These are phyloP conservation scores for Amphipyra tragopoginis DNA, from an alignment of 2,888 invertebrate species.

Conservation along the genomic window DNA sequence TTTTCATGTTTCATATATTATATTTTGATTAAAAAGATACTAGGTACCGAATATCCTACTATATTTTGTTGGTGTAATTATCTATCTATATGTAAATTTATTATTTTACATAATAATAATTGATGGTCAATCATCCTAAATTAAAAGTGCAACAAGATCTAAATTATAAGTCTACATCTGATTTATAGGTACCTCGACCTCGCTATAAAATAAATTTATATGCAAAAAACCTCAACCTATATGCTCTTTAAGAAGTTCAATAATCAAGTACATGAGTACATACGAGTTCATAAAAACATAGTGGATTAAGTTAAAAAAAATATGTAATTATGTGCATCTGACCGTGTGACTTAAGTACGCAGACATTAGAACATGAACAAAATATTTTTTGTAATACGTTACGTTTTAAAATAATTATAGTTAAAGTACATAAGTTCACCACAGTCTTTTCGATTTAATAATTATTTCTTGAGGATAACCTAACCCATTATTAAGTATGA, in stretches of 20 bases:
- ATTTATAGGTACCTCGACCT: slow-evolving; percentile 28
- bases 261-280: slow-evolving; percentile 5
- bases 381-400: no score
- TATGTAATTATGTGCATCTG: no score
- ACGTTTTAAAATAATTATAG: no score
- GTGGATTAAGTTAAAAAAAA: no score
- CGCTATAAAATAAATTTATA: slow-evolving; percentile 23
- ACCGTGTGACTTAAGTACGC: no score
- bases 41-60: slow-evolving; percentile 8
- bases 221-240: slow-evolving; percentile 19
- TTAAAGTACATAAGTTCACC: no score
- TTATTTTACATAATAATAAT: not conserved
- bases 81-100: not conserved
- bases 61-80: slow-evolving; percentile 6
- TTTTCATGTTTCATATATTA: not conserved
- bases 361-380: no score
- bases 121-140: slow-evolving; percentile 18
- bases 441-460: no score
- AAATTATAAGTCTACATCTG: slow-evolving; percentile 1
- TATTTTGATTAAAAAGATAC: no score
- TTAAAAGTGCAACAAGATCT: slow-evolving; percentile 8
- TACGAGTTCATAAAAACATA: no score
- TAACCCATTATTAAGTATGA: no score
- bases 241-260: slow-evolving; percentile 13
- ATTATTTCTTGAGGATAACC: no score